Percentiles rank a stretch among this genome's conserved stretches.
These are phyloP conservation scores for Fulmarus glacialis DNA, from an alignment of 2,113 vertebrate genomes.

Conservation along the genomic window DNA sequence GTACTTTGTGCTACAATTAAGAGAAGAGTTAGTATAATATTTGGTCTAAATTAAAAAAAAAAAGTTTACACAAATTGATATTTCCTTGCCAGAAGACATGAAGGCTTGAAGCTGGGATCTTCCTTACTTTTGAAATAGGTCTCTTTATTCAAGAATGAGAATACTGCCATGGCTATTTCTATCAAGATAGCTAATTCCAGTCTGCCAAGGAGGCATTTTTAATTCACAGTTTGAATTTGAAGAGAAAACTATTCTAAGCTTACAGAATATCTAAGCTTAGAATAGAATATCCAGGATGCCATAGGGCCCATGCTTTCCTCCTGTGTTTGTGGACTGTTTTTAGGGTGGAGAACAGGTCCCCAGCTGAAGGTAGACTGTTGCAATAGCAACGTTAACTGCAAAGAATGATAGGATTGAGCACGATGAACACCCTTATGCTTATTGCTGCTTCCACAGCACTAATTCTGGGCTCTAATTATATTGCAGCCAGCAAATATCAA, in stretches of 20 bases:
- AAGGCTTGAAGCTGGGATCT: not conserved
- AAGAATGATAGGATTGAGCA: not conserved
- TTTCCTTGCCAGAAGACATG: not conserved
- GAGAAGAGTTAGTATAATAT: not conserved
- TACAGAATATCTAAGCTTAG: too few species aligned
- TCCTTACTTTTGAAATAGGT: not conserved
- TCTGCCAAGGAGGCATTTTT: not conserved
- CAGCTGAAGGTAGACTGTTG: not conserved
- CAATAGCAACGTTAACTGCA: not conserved
- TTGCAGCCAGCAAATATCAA: conserved; percentile 59
- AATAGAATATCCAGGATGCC: not conserved
- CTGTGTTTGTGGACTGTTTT: not conserved
- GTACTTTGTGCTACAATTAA: not conserved
- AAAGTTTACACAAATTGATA: not conserved
- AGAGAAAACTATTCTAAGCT: too few species aligned
- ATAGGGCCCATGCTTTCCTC: not conserved
- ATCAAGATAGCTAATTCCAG: not conserved
- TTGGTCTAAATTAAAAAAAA: not conserved
- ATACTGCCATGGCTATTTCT: not conserved
- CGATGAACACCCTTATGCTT: not conserved
- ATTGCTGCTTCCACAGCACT: not conserved
- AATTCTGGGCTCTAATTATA: not conserved
- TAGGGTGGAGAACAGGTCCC: too few species aligned
- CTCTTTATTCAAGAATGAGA: not conserved
- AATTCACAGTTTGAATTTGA: not conserved